A percentile compares a stretch with the other conserved stretches of the same genome.
Evolutionary conservation across 2,797 vertebrate species (phyloP).

Genomic region (Chaetodon trifasciatus): DNA sequence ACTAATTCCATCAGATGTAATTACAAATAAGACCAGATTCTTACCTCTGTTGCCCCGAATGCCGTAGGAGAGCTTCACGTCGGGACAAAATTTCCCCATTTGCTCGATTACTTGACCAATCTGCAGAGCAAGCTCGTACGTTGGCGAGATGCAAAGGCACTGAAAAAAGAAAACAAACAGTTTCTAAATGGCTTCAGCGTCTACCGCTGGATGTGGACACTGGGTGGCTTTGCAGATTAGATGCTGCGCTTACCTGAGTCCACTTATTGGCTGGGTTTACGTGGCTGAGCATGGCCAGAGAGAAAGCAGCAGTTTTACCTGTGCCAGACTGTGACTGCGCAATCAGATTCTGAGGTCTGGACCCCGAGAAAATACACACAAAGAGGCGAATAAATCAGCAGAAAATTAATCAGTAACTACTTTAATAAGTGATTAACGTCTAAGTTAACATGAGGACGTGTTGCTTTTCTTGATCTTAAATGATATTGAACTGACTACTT

Average conservation of each 20-base stretch:
- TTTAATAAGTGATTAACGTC: too few relatives aligned
- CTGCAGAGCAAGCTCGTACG: conserved; percentile 95
- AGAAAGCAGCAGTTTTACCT: conserved; percentile 97
- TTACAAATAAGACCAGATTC: conserved; percentile 44
- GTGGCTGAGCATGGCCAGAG: conserved; percentile 96
- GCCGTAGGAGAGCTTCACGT: conserved; percentile 92
- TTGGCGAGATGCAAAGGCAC: conserved; percentile 95
- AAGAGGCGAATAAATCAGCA: not conserved
- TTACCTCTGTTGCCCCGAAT: conserved; percentile 93
- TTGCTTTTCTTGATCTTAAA: not conserved
- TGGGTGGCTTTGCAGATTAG: not conserved
- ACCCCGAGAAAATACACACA: conserved; percentile 30
- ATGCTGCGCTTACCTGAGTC: conserved; percentile 89
- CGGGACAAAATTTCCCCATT: conserved; percentile 93
- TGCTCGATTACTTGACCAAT: conserved; percentile 95
- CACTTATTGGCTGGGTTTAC: conserved; percentile 90
- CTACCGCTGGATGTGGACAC: not conserved
- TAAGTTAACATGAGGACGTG: not conserved
- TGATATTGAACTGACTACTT: not conserved
- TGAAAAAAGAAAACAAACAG: conserved; percentile 61
- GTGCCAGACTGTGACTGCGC: conserved; percentile 98
- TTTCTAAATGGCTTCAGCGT: not conserved
- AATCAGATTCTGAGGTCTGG: conserved; percentile 95
- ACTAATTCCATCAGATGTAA: not conserved
- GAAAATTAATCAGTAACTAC: not conserved